A percentile compares a stretch with the other conserved stretches of the same genome.
phyloP scores from a whole-genome alignment of 1,140 invertebrate genomes.

The Thalassaphorura encarpata region DNA sequence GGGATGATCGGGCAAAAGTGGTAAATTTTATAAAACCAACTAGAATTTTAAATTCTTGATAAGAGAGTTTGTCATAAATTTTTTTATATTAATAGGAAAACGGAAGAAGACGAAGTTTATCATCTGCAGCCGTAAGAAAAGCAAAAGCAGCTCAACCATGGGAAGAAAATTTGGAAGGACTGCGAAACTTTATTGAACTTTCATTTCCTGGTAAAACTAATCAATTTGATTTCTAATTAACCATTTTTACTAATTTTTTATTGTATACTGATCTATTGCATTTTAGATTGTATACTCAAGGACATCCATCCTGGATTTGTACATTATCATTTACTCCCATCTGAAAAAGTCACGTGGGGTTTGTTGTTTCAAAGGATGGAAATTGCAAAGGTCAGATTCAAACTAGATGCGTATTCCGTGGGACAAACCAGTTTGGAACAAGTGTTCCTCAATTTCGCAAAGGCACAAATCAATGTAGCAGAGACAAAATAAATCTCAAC shows the following conservation, averaged over 20 bases:
- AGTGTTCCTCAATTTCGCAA: constrained; percentile 40
- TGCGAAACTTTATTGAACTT: constrained; percentile 20
- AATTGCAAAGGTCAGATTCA: constrained; percentile 41
- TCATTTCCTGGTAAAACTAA: constrained; percentile 4
- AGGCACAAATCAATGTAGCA: constrained; percentile 15
- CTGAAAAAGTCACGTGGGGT: constrained; percentile 52
- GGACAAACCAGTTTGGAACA: constrained; percentile 75
- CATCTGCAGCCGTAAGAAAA: not conserved
- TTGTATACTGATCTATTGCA: not conserved
- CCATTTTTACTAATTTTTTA: not conserved
- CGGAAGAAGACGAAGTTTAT: constrained; percentile 17
- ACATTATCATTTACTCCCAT: constrained; percentile 56
- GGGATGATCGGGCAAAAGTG: too few relatives aligned
- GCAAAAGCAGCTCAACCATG: not conserved
- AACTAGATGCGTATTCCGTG: constrained; percentile 71
- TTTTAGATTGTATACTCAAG: constrained; percentile 40
- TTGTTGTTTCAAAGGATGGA: constrained; percentile 65
- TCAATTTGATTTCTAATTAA: not conserved
- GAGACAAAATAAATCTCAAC: not conserved
- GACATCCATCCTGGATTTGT: constrained; percentile 63
- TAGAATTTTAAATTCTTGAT: too few relatives aligned
- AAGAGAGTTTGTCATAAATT: too few relatives aligned
- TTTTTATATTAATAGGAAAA: constrained; percentile 17
- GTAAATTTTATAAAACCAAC: too few relatives aligned
- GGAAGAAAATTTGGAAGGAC: constrained; percentile 18